Evolutionary conservation across 2,888 invertebrate genomes (phyloP).

Genomic region (Hanleya hanleyi): DNA sequence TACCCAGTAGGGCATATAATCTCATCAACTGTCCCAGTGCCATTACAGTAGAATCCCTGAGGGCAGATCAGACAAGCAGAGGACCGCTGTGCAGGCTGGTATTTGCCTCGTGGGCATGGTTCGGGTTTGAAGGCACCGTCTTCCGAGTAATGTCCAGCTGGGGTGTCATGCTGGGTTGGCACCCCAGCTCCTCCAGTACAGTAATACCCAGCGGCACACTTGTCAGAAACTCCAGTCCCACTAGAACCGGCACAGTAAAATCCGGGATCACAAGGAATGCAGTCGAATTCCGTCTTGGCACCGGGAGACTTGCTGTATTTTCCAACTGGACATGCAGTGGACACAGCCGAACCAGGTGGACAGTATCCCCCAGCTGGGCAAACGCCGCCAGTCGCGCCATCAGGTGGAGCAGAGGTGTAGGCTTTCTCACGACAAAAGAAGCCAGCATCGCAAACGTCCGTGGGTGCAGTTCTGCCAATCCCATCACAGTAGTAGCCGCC

Average conservation of each 20-base stretch:
- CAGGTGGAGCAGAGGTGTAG: slow-evolving; percentile 70
- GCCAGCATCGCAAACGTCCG: slow-evolving; percentile 66
- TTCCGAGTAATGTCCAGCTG: slow-evolving; percentile 63
- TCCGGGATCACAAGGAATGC: slow-evolving; percentile 71
- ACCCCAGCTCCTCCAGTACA: slow-evolving; percentile 68
- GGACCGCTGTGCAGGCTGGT: slow-evolving; percentile 59
- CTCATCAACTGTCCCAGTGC: slow-evolving; percentile 47
- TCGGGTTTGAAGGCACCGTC: slow-evolving; percentile 67
- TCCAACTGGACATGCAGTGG: slow-evolving; percentile 63
- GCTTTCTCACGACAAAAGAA: slow-evolving; percentile 70
- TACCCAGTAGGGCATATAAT: slow-evolving; percentile 64
- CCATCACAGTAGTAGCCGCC: slow-evolving; percentile 72
- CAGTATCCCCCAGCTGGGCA: slow-evolving; percentile 71
- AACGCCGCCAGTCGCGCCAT: slow-evolving; percentile 68
- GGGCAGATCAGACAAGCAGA: slow-evolving; percentile 60
- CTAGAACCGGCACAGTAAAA: slow-evolving; percentile 68
- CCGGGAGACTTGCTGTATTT: slow-evolving; percentile 66
- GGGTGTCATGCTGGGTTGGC: slow-evolving; percentile 63
- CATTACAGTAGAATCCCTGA: slow-evolving; percentile 69
- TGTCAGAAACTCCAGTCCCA: slow-evolving; percentile 56
- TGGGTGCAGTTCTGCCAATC: slow-evolving; percentile 64
- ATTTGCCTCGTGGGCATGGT: slow-evolving; percentile 65
- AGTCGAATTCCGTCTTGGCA: slow-evolving; percentile 65
- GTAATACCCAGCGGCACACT: slow-evolving; percentile 68
- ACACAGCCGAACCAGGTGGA: slow-evolving; percentile 63